Base-by-base conservation (phyloP, 2,113 vertebrate species). In the Nothobranchius furzeri region DNA sequence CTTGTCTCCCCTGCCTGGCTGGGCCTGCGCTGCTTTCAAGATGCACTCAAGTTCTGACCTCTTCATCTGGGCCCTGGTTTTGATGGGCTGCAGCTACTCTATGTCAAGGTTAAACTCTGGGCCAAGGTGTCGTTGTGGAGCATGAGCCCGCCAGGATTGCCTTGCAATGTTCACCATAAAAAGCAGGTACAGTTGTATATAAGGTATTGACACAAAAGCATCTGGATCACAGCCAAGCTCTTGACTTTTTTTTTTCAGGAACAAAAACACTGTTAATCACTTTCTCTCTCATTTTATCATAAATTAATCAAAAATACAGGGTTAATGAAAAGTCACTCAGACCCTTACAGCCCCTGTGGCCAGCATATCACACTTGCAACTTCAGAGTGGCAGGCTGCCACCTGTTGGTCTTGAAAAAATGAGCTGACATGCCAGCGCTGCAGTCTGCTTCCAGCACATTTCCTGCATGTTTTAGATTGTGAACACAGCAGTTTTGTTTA, bases 1-100 rank as follows among this genome's bases (percentile, higher is more conserved):
- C 82, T 77, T 51, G 85, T 91, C 90, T 90, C 82, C 87, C 84
- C 82, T 78, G 87, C 72, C 81, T 70, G 72, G 71, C 76, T 74
- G 61, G 81, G 76, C 83, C 82, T 74, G 84, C 7, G 14, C 70
- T 81, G 72, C 75, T 85, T 79, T 90, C 85, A 83, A 75, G 72
- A 85, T 82, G 75, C 82, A 87, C 78, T 78, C 76, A 11, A 59
- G 71, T 80, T 75, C 80, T 64, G 63, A 59, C 73, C 75, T 68
- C 61, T 68, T 62, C 45, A 57, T 57, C 43, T 40, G 51, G 60
- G 70, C 58, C 73, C 58, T 14, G 58, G 47, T 70, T 75, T 65
- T 73, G 73, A 82, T 36, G 61, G 74, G 64, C 70, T 45, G 12
- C 72, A 12, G 5, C 60, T 56, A 66, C 73, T 68, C 66, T 63